Evolutionary conservation across 2,113 vertebrate genomes (phyloP).

Genomic region (Madoqua kirkii): DNA sequence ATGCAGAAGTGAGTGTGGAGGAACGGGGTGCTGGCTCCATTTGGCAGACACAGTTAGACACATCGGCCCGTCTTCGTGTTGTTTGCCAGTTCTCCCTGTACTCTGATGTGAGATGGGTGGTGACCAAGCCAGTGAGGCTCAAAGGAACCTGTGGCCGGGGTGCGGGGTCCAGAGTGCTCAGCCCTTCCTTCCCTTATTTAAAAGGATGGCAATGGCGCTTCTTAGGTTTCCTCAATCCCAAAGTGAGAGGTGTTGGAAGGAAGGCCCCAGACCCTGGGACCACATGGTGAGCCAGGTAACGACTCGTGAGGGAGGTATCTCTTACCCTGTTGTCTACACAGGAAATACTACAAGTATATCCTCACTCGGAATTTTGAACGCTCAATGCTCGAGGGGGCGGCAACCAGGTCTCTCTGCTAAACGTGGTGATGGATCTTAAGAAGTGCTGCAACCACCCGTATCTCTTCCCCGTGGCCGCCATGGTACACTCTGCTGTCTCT

Average conservation of each 20-base stretch:
- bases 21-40: background rate
- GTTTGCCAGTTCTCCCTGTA: background rate
- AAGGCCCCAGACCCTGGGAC: background rate
- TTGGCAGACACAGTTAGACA: background rate
- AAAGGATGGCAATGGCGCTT: background rate
- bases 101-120: background rate
- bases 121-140: background rate
- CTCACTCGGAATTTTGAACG: conserved; percentile 96
- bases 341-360: conserved; percentile 99
- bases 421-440: conserved; percentile 98
- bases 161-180: background rate
- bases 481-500: conserved; percentile 76
- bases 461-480: conserved; percentile 96
- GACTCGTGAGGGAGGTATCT: background rate
- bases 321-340: conserved; percentile 51
- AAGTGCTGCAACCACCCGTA: conserved; percentile 99
- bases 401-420: conserved; percentile 96
- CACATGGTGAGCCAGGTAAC: background rate
- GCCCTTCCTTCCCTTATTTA: background rate
- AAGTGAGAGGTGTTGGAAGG: background rate
- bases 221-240: background rate
- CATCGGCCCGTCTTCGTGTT: background rate
- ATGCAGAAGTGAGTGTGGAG: conserved; percentile 93
- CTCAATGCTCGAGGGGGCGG: conserved; percentile 95
- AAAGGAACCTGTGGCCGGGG: background rate